A percentile compares a stretch with the other conserved stretches of the same genome.
These are phyloP conservation scores for Pocillopora meandrina DNA, from an alignment of 92 coral and sea anemone species.

Conservation along the genomic window DNA sequence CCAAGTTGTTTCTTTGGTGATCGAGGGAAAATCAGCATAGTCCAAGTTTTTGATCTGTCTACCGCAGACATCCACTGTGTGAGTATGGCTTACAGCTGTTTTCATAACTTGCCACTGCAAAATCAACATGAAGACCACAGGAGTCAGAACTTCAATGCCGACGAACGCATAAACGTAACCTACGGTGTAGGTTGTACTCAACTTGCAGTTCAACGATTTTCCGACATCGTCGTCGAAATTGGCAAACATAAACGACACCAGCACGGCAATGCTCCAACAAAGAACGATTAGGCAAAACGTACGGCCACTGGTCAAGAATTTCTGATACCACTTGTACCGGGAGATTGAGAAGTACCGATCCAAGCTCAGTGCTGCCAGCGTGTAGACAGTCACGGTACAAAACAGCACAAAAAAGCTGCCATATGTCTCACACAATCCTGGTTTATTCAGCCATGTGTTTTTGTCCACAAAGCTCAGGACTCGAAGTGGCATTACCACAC, in stretches of 20 bases:
- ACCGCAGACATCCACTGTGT: conserved; percentile 70
- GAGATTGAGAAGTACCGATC: conserved; percentile 83
- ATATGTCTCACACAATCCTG: conserved; percentile 69
- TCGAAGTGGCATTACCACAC: conserved; percentile 79
- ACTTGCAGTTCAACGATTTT: conserved; percentile 69
- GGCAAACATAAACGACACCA: conserved; percentile 73
- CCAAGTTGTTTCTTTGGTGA: conserved; percentile 76
- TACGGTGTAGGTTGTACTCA: conserved; percentile 64
- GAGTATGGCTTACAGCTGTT: conserved; percentile 52
- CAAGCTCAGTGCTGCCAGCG: conserved; percentile 67
- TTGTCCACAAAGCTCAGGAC: conserved; percentile 77
- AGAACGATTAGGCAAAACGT: conserved; percentile 45
- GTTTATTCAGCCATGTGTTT: conserved; percentile 63
- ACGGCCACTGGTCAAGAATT: conserved; percentile 55
- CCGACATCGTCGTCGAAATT: conserved; percentile 34
- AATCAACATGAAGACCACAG: conserved; percentile 66
- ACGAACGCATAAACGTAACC: conserved; percentile 73
- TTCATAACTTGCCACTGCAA: conserved; percentile 75
- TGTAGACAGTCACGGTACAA: conserved; percentile 72
- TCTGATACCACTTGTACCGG: conserved; percentile 67
- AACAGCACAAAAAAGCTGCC: conserved; percentile 74
- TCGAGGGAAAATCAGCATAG: conserved; percentile 69
- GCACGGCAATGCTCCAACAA: conserved; percentile 64
- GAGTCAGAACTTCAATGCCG: conserved; percentile 71
- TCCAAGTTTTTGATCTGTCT: conserved; percentile 70